Base-by-base conservation (phyloP, 1,140 invertebrate genomes). In the Sycophila sp. region DNA sequence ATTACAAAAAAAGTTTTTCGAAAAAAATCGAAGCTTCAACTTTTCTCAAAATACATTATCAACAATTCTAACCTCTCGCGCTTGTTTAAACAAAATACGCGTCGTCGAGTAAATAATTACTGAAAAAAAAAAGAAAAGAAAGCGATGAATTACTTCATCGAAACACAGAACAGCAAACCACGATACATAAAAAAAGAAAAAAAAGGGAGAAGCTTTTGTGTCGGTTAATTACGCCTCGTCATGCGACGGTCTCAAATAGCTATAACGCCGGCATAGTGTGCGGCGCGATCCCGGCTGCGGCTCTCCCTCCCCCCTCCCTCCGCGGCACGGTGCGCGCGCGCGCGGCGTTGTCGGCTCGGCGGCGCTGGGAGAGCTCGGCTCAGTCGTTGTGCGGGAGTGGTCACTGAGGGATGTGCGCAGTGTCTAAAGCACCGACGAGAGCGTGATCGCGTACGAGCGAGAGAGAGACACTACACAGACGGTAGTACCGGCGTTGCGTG, bases 301-400 rank as follows among this genome's bases (percentile, higher is more conserved):
- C 56, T 2, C 56, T 17, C 8, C 5, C n/a, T 38, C 7, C 26
- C 24, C 1, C 4, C 42, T 68, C 76, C 78, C 79, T 68, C 67
- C 75, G 75, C 72, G 72, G 77, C 76, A 75, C 77, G n/a, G 78
- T 79, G 71, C 76, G 77, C 70, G 78, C 72, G 74, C 66, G 69
- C 68, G 76, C 83, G 79, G 77, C 80, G 83, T 81, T 81, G 80
- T 78, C 79, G 81, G 81, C 78, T 78, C 82, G 83, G 76, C 71
- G 15, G 19, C 5, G 11, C 19, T 36, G 30, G 53, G 6, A 7
- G 36, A 4, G 13, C 32, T 36, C 53, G 82, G 78, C 78, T 84
- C 84, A 85, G 84, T 85, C 82, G 82, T 76, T 79, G 83, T 80
- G 83, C 84, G 83, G 84, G 84, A 86, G 84, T 85, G 83, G 84